Percentiles rank a stretch among this genome's conserved stretches.
Conservation (phyloP, 1,140 invertebrate species). For the Camponotus vicinus region DNA sequence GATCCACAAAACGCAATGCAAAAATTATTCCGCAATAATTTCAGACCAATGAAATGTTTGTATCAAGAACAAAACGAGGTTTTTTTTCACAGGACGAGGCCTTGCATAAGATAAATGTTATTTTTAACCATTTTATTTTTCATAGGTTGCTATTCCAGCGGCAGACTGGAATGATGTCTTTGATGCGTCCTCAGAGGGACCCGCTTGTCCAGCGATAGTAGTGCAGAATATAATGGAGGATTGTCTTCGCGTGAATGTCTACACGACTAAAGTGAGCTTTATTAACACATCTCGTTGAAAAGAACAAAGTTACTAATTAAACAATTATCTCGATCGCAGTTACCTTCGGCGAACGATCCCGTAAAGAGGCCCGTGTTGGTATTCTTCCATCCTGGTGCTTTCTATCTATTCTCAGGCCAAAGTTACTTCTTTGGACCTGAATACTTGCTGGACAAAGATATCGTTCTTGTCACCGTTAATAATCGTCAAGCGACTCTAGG, state of each 20-base stretch:
- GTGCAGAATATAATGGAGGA: constrained; percentile 86
- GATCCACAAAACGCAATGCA: no score
- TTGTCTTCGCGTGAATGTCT: constrained; percentile 91
- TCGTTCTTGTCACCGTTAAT: constrained; percentile 91
- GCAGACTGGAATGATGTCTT: constrained; percentile 85
- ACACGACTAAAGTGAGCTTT: constrained; percentile 88
- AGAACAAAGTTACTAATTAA: background rate
- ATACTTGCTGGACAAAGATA: constrained; percentile 88
- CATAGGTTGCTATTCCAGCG: constrained; percentile 86
- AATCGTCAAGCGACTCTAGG: constrained; percentile 89
- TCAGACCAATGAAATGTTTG: no score
- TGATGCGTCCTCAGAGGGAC: constrained; percentile 82
- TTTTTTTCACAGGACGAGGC: background rate
- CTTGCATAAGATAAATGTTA: background rate
- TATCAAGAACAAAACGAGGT: no score
- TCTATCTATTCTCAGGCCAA: constrained; percentile 85
- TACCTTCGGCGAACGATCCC: constrained; percentile 16
- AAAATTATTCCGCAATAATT: no score
- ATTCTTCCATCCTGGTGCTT: constrained; percentile 86
- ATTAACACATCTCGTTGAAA: constrained; percentile 81
- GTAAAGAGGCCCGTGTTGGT: constrained; percentile 83
- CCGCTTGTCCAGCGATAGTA: constrained; percentile 75
- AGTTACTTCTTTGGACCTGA: constrained; percentile 87
- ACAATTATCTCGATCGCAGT: constrained; percentile 39
- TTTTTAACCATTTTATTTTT: constrained; percentile 24